A percentile compares a stretch with the other conserved stretches of the same genome.
phyloP scores from a whole-genome alignment of 2,113 vertebrate genomes.

The Bombycilla garrulus region DNA sequence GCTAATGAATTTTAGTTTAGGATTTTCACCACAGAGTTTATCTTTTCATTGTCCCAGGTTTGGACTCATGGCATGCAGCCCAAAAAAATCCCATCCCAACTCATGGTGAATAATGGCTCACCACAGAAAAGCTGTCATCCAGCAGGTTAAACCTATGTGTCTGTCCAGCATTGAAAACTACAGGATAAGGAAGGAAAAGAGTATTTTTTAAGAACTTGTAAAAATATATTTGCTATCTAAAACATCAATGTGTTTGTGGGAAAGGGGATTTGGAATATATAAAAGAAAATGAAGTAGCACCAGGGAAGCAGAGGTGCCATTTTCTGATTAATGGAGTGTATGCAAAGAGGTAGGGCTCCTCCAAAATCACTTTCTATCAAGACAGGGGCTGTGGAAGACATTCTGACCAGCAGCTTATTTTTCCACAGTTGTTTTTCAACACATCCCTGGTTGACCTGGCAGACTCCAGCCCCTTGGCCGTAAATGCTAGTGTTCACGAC shows the following conservation, averaged over 20 bases:
- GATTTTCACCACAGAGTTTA: background rate
- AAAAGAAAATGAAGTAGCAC: background rate
- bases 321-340: background rate
- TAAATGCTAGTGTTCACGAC: rapidly evolving
- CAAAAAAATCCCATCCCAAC: background rate
- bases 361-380: background rate
- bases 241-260: background rate
- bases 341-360: background rate
- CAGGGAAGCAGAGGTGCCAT: background rate
- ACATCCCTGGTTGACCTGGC: background rate
- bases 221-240: background rate
- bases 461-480: background rate
- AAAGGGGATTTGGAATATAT: background rate
- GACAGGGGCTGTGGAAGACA: background rate
- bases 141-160: background rate
- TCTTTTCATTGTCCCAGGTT: background rate
- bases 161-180: background rate
- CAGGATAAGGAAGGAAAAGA: background rate
- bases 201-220: background rate
- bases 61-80: rapidly evolving
- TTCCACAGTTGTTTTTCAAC: background rate
- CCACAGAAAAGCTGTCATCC: background rate
- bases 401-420: background rate
- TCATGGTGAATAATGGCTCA: background rate
- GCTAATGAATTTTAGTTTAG: background rate